Evolutionary conservation across 2,797 vertebrate species (phyloP).

Genomic region (Anguilla marmorata): DNA sequence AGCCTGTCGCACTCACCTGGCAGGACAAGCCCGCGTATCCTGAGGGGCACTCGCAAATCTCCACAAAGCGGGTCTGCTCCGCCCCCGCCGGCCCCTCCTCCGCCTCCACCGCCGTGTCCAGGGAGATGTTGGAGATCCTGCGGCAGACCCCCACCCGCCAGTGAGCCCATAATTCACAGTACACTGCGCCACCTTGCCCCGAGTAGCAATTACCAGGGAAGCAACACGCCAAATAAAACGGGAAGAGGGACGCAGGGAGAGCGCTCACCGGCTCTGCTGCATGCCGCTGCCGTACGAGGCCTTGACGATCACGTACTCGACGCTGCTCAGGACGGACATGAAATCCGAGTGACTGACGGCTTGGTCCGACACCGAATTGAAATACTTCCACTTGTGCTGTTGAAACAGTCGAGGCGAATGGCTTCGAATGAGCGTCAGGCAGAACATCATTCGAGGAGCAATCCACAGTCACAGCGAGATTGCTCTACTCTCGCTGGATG

Average conservation of each 20-base stretch:
- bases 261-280: slow-evolving; percentile 86
- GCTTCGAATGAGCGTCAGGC: not conserved
- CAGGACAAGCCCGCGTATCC: slow-evolving; percentile 88
- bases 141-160: not conserved
- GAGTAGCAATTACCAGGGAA: not conserved
- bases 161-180: not conserved
- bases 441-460: not conserved
- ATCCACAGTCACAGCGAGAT: not conserved
- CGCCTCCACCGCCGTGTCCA: slow-evolving; percentile 79
- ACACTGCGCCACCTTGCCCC: not conserved
- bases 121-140: slow-evolving; percentile 89
- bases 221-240: not conserved
- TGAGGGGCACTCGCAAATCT: slow-evolving; percentile 86
- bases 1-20: slow-evolving; percentile 74
- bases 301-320: slow-evolving; percentile 89
- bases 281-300: slow-evolving; percentile 84
- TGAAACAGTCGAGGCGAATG: slow-evolving; percentile 9
- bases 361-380: slow-evolving; percentile 84
- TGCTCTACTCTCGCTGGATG: not conserved
- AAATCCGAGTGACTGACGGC: slow-evolving; percentile 83
- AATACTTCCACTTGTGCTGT: slow-evolving; percentile 90
- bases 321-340: slow-evolving; percentile 82
- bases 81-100: slow-evolving; percentile 53
- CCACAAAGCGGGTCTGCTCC: slow-evolving; percentile 70
- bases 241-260: not conserved